Base-by-base conservation (phyloP, 2,888 invertebrate genomes). In the Hydraecia micacea region DNA sequence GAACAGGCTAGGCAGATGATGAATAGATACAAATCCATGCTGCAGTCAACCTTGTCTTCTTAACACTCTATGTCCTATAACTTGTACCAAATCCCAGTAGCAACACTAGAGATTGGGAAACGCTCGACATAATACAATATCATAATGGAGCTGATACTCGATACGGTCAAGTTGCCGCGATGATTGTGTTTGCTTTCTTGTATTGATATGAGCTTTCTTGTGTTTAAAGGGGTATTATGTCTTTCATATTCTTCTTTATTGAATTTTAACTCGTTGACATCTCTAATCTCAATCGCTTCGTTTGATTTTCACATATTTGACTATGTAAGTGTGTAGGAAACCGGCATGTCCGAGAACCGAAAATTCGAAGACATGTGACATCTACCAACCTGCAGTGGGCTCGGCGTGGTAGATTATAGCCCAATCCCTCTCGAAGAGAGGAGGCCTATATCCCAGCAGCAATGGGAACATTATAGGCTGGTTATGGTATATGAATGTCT, bases 71-170 rank as follows among this genome's bases (percentile, higher is more conserved):
- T 73, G 15, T 84, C 52, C 28, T 73, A 25, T 67, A 42, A 84
- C 84, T 86, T 85, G 81, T 36, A 78, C 85, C 79, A 55, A 62
- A 63, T 77, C 42, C 75, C 39, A 66, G 32, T 25, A 58, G 80
- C 55, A 62, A 39, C 28, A 58, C 62, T 68, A 67, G 70, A 83
- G 75, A 83, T 90, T 88, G 84, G 79, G 87, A 85, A 90, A 90
- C 83, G 72, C 70, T 83, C 80, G 79, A 83, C 82, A 87, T 85
- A 85, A 85, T 87, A 81, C 80, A 85, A 84, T 85, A 86, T 86
- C 81, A 81, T 86, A 87, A 88, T 83, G 80, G 80, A 79, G 75
- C 75, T 86, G 80, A 88, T 87, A 84, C 77, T 71, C 79, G 85
- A 86, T 84, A 84, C 82, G 81, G 77, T 81, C 79, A 81, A 75